phyloP scores from a whole-genome alignment of 1,140 invertebrate species.

The Drosophila paulistorum region DNA sequence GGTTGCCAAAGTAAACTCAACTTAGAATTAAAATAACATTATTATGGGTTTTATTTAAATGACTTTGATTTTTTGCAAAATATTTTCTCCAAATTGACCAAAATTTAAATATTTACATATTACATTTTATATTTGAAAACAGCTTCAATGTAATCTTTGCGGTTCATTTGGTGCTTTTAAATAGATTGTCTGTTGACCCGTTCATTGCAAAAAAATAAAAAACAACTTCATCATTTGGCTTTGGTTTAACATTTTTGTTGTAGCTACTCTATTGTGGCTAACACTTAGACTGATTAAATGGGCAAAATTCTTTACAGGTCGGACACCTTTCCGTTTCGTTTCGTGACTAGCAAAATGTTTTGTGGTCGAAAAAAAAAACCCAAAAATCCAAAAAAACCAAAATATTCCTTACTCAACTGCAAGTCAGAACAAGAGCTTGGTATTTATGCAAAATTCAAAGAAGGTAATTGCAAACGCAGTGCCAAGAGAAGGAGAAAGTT shows the following conservation, averaged over 20 bases:
- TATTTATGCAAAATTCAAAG: neutral
- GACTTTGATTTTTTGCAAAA: no score
- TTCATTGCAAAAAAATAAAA: neutral
- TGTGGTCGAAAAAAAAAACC: neutral
- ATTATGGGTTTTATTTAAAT: no score
- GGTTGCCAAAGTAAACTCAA: no score
- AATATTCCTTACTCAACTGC: neutral
- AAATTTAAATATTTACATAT: neutral
- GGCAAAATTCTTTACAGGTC: constrained; percentile 43
- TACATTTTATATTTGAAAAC: neutral
- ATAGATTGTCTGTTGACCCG: constrained; percentile 35
- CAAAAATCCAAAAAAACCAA: neutral
- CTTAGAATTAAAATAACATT: no score
- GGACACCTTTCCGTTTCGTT: constrained; percentile 43
- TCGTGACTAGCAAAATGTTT: constrained; percentile 31
- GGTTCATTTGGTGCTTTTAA: constrained; percentile 34
- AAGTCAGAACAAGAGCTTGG: neutral
- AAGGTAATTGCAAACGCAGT: neutral
- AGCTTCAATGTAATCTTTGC: constrained; percentile 9
- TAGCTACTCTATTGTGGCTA: constrained; percentile 10
- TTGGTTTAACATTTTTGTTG: neutral
- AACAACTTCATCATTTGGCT: constrained; percentile 12
- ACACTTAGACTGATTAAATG: constrained; percentile 61
- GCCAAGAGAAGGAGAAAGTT: neutral
- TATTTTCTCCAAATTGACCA: neutral